A percentile compares a stretch with the other conserved stretches of the same genome.
Conservation (phyloP, 1,140 invertebrate genomes). For the Chionoecetes opilio region DNA sequence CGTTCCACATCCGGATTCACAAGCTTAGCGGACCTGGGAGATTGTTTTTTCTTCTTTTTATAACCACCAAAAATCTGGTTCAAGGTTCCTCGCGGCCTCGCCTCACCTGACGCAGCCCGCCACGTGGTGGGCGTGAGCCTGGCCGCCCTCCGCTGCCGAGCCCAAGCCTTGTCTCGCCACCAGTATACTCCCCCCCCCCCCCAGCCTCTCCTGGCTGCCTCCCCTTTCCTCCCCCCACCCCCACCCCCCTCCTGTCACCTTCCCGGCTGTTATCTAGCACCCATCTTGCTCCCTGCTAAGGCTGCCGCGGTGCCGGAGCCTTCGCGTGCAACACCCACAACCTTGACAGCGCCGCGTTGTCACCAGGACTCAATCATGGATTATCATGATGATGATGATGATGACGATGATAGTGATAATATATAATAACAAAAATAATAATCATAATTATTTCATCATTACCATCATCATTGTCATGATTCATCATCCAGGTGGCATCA, state of each 20-base stretch:
- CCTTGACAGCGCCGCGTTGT: background rate
- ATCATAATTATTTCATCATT: background rate
- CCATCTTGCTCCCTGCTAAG: background rate
- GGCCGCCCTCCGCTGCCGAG: too few relatives aligned
- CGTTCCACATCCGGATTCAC: slow-evolving; percentile 56
- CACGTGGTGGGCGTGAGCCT: too few relatives aligned
- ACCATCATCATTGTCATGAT: background rate
- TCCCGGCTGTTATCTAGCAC: background rate
- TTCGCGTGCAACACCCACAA: background rate
- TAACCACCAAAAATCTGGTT: slow-evolving; percentile 56
- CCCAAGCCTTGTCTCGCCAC: too few relatives aligned
- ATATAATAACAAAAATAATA: slow-evolving; percentile 18
- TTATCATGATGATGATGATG: background rate
- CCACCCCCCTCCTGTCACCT: background rate
- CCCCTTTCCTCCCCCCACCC: too few relatives aligned
- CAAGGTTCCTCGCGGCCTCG: slow-evolving; percentile 5
- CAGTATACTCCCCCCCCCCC: too few relatives aligned
- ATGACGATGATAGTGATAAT: background rate
- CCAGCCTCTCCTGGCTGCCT: too few relatives aligned
- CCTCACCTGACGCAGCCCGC: background rate
- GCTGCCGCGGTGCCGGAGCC: background rate
- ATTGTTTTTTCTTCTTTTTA: background rate
- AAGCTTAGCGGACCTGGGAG: slow-evolving; percentile 41
- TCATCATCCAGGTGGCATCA: too few relatives aligned
- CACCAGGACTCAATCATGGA: background rate